phyloP scores from a whole-genome alignment of 2,797 vertebrate genomes.

The Antennarius maculatus region DNA sequence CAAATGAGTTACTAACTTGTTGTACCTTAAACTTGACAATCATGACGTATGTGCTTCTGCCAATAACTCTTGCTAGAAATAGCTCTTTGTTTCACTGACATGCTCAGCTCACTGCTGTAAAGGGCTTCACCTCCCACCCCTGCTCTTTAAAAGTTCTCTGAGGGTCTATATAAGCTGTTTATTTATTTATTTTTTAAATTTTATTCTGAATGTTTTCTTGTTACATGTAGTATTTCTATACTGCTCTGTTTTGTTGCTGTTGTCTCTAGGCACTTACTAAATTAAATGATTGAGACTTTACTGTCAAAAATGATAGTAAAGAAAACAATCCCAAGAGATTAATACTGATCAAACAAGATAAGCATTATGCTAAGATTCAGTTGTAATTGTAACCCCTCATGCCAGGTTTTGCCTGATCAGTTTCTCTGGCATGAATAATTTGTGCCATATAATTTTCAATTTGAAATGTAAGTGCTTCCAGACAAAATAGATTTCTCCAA shows the following conservation, averaged over 20 bases:
- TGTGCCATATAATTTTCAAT: no score
- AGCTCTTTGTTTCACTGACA: conserved; percentile 38
- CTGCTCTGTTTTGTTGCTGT: conserved; percentile 48
- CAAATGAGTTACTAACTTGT: conserved; percentile 21
- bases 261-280: conserved; percentile 50
- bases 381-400: neutral
- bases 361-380: neutral
- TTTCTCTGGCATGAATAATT: neutral
- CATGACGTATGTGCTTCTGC: conserved; percentile 38
- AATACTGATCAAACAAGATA: neutral
- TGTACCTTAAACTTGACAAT: conserved; percentile 11
- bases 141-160: conserved; percentile 20
- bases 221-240: conserved; percentile 55
- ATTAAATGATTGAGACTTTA: conserved; percentile 56
- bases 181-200: conserved; percentile 37
- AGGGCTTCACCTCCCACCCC: conserved; percentile 41
- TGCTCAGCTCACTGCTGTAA: conserved; percentile 49
- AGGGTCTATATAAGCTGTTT: conserved; percentile 20
- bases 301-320: conserved; percentile 47
- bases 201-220: conserved; percentile 51
- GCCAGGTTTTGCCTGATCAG: neutral
- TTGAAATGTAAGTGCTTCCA: conserved; percentile 4
- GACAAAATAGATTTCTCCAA: neutral
- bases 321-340: neutral
- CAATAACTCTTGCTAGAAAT: conserved; percentile 47